phyloP scores from a whole-genome alignment of 2,113 vertebrate species.

The Sinocyclocheilus maitianheensis region DNA sequence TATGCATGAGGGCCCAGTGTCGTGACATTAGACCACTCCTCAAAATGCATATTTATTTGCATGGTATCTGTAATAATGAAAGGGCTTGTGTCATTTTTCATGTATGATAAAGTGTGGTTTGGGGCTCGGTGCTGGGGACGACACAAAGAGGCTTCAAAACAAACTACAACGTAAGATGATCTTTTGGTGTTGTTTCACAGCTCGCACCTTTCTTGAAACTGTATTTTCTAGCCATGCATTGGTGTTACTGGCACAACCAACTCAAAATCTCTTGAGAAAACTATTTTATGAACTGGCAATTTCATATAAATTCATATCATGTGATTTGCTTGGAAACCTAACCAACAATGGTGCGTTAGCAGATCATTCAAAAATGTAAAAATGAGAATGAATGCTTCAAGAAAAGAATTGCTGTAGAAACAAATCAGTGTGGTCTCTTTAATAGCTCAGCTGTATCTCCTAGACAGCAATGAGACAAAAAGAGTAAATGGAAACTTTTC shows the following conservation, averaged over 20 bases:
- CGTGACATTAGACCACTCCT: conserved; percentile 97
- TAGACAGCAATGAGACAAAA: neutral
- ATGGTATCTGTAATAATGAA: conserved; percentile 23
- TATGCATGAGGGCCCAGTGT: conserved; percentile 97
- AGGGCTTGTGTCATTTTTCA: conserved; percentile 21
- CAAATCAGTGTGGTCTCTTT: neutral
- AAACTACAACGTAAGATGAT: neutral
- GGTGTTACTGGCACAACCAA: neutral
- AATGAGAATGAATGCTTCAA: too few relatives aligned
- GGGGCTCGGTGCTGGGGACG: neutral
- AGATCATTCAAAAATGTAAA: neutral
- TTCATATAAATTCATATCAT: neutral
- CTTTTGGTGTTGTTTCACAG: neutral
- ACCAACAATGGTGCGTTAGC: neutral
- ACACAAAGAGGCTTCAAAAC: neutral
- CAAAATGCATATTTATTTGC: conserved; percentile 69
- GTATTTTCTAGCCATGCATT: neutral
- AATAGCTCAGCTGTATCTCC: neutral
- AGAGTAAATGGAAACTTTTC: neutral
- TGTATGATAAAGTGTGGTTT: neutral
- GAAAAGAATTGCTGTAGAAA: too few relatives aligned
- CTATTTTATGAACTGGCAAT: neutral
- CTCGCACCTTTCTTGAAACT: neutral
- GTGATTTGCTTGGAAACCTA: neutral
- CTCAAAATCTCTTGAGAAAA: neutral